Evolutionary conservation across 2,113 vertebrate genomes (phyloP), one percentile per base, ranked within the genome.

Genomic region (Scortum barcoo): DNA sequence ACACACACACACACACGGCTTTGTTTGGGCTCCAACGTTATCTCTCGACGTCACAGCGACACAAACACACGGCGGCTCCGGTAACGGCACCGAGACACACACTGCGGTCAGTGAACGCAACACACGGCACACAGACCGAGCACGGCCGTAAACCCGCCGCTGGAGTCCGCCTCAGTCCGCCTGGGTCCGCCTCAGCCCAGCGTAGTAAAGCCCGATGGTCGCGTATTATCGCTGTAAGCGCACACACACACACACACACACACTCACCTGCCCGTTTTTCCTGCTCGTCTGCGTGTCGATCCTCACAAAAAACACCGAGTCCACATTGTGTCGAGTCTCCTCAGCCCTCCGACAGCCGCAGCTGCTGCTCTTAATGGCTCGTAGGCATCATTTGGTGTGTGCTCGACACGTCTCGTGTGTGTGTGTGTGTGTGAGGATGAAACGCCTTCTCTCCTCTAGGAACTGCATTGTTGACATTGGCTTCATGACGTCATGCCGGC

Each of bases 381-480:
- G 11, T 10, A 4, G 40, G 67, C 79, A 85, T 82, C 84, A 77
- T 63, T 81, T 76, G 60, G 40, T 26, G 75, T 40, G 76, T 77
- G 58, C 60, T 26, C 24, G 38, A 85, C 51, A 12, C 57, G 61
- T 75, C 76, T 79, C 75, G 48, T 17, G 60, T 42, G 81, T 66
- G 84, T 63, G 71, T 26, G 65, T 42, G 67, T 69, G 76, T 75
- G 79, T 81, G 24, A 56, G 65, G 83, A 88, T 91, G 92, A 85
- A 92, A 93, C 92, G 93, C 93, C 91, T 93, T 89, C 88, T 87
- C 88, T 86, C 86, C 81, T 90, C 82, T 89, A 81, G 79, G 80
- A 88, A 92, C 93, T 94, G 92, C 93, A 92, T 92, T 95, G 94
- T 95, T 95, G 94, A 95, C 94, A 95, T 93, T 92, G 89, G 80